Conservation (phyloP, 2,888 invertebrate species). For the Pheosia gnoma region DNA sequence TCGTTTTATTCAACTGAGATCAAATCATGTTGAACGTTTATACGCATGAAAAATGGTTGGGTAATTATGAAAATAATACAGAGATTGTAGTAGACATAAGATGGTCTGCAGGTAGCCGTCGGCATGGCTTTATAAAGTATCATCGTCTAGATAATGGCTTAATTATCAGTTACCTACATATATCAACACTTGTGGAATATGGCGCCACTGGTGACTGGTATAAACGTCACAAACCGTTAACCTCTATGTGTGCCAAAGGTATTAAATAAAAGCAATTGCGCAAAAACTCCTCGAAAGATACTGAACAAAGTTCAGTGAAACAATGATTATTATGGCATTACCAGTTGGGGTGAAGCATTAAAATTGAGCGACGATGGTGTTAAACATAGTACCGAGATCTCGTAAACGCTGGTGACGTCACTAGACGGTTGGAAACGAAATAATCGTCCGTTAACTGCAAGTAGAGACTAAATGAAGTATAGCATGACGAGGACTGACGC, state of each 20-base stretch:
- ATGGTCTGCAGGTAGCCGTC: no score
- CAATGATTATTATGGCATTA: slow-evolving; percentile 15
- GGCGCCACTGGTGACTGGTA: not conserved
- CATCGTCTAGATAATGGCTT: no score
- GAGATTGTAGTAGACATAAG: no score
- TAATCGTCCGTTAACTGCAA: slow-evolving; percentile 6
- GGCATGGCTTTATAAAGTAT: no score
- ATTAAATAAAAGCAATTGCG: not conserved
- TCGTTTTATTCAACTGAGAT: not conserved
- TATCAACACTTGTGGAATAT: no score
- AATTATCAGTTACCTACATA: no score
- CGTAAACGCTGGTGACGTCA: slow-evolving; percentile 25
- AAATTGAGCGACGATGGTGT: slow-evolving; percentile 16
- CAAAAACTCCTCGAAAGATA: not conserved
- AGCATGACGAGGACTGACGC: not conserved
- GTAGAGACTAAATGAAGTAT: not conserved
- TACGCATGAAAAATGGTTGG: no score
- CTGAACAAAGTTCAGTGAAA: slow-evolving; percentile 8
- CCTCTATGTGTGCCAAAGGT: not conserved
- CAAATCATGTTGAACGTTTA: not conserved
- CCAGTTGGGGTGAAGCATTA: slow-evolving; percentile 18
- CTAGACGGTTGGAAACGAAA: slow-evolving; percentile 11
- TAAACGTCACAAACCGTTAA: not conserved
- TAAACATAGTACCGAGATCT: slow-evolving; percentile 19
- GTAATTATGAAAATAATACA: no score